Conservation (phyloP, 92 coral and sea anemone species). For the Virgularia gustaviana region DNA sequence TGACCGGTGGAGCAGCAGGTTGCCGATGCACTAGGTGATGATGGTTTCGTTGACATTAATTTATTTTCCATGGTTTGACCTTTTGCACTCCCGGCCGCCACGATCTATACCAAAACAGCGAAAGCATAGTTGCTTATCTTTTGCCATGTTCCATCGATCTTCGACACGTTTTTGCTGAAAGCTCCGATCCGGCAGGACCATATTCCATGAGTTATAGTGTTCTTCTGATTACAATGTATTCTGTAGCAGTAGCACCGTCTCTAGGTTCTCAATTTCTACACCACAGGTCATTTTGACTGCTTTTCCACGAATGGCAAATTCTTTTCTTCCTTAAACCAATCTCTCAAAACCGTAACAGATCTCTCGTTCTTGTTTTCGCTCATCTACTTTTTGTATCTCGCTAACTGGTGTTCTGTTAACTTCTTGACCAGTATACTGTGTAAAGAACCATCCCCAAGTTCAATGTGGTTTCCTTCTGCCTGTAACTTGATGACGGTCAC, state of each 20-base stretch:
- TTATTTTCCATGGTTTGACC: constrained; percentile 35
- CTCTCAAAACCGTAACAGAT: constrained; percentile 36
- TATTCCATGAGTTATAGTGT: no score
- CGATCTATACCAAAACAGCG: constrained; percentile 52
- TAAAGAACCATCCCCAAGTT: constrained; percentile 51
- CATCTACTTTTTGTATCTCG: constrained; percentile 35
- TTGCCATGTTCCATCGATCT: constrained; percentile 51
- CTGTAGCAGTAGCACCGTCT: no score
- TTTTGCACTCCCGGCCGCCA: constrained; percentile 37
- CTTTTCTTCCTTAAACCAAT: constrained; percentile 55
- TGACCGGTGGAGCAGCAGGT: not conserved
- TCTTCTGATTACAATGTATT: no score
- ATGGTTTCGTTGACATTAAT: constrained; percentile 35
- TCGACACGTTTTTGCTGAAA: no score
- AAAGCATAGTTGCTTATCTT: constrained; percentile 56
- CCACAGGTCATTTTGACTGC: constrained; percentile 42
- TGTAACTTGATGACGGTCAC: constrained; percentile 55
- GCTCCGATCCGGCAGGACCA: no score
- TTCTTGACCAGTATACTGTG: constrained; percentile 48
- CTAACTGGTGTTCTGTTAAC: constrained; percentile 40
- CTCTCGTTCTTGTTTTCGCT: constrained; percentile 20
- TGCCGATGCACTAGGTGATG: constrained; percentile 19
- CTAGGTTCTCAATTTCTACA: no score
- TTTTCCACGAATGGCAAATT: constrained; percentile 31
- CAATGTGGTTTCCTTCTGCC: constrained; percentile 45